Evolutionary conservation across 2,888 invertebrate species (phyloP), one percentile per base, ranked within the genome.

Genomic region (Taphrorychus bicolor): DNA sequence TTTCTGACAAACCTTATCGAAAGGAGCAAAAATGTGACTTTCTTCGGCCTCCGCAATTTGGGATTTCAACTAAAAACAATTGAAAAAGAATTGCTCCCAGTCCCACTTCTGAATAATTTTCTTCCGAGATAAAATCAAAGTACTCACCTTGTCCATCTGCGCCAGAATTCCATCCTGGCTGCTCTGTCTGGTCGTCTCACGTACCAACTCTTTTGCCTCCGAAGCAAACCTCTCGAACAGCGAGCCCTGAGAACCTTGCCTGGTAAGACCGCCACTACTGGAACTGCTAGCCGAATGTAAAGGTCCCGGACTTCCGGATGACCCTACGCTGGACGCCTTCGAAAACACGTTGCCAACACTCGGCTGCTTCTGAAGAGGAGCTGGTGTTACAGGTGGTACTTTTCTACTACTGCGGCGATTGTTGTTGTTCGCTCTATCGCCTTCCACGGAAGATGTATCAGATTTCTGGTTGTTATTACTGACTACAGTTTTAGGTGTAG

Each of bases 121-220:
- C 1, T 11, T 11, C 32, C 11, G 11, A 32, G 11, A 32, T 32
- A 7, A 11, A 9, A 1, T 32, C 32, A 32, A 32, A 32, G n/a
- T 32, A 17, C 22, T 70, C 83, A 94, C 93, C 89, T 95, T 95
- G 77, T 95, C 95, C 87, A 95, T 92, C 71, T 95, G 95, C 1
- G 94, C 93, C 5, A 95, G 83, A 3, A 94, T 78, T 21, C 94
- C 94, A 80, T 95, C 95, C 80, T 95, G 95, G 76, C 94, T 94
- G 80, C 92, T 92, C 80, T 95, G 95, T 1, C 94, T 85, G 0
- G 93, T 94, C 0, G 94, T 94, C 79, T 95, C 95, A 53, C 91
- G 86, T 1, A 95, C 94, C 63, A 95, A 82, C 75, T 95, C 95
- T 80, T 95, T 94, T 9, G 95, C 95, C 78, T 95, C 95, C 0